These are phyloP conservation scores for western clawed frog (Xenopus tropicalis) DNA, from an alignment of 2,113 vertebrate species.

Conservation along the genomic window UCB_Xtro_10.0 CM004450.2:60033501-60034000, in stretches of 20 bases:
- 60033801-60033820: constrained; percentile 4
- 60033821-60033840: constrained; percentile 2
- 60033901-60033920: too few species aligned
- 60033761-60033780: constrained; percentile 17
- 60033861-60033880: not conserved
- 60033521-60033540: constrained; percentile 21
- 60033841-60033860: constrained; percentile 17
- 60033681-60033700: constrained; percentile 30
- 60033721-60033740: constrained; percentile 27
- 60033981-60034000: too few species aligned
- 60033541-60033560: constrained; percentile 28
- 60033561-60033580: constrained; percentile 37
- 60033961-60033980: not conserved
- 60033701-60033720: constrained; percentile 17
- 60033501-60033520: constrained; percentile 35
- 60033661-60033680: constrained; percentile 39
- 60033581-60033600: constrained; percentile 37
- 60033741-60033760: constrained; percentile 21
- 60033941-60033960: not conserved
- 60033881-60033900: too few species aligned
- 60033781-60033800: constrained; percentile 14
- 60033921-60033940: not conserved
- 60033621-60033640: constrained; percentile 30
- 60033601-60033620: constrained; percentile 22
- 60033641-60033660: constrained; percentile 28